phyloP scores from a whole-genome alignment of 2,888 invertebrate species.

The Leptinotarsa juncta region DNA sequence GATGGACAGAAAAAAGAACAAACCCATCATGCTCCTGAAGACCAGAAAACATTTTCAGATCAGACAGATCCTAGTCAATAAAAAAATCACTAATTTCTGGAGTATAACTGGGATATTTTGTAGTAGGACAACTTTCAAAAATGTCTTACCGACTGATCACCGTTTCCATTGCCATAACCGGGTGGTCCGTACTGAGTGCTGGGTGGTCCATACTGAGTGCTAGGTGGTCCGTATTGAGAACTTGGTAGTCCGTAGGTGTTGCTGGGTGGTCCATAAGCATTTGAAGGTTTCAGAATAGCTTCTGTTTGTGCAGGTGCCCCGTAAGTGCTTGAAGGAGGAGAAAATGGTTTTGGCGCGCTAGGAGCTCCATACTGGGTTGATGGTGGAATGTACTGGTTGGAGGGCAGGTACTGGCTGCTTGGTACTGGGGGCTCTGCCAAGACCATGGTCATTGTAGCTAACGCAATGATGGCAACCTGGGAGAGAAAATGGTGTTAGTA shows the following conservation, averaged over 20 bases:
- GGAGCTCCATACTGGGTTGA: slow-evolving; percentile 56
- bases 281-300: slow-evolving; percentile 46
- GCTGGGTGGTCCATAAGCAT: slow-evolving; percentile 49
- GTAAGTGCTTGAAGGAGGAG: slow-evolving; percentile 55
- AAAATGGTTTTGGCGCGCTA: slow-evolving; percentile 49
- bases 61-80: too few relatives aligned
- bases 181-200: slow-evolving; percentile 46
- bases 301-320: slow-evolving; percentile 51
- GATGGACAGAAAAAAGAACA: too few relatives aligned
- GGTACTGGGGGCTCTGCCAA: slow-evolving; percentile 64
- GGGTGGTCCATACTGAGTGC: slow-evolving; percentile 44
- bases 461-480: slow-evolving; percentile 53
- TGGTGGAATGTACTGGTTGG: slow-evolving; percentile 54
- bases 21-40: too few relatives aligned
- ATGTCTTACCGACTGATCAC: slow-evolving; percentile 61
- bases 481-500: background rate
- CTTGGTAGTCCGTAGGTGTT: slow-evolving; percentile 50
- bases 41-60: too few relatives aligned
- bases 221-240: slow-evolving; percentile 46
- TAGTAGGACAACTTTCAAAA: background rate
- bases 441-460: slow-evolving; percentile 54
- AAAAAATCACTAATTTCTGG: too few relatives aligned
- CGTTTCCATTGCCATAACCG: slow-evolving; percentile 50
- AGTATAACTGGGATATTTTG: too few relatives aligned
- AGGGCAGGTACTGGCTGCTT: slow-evolving; percentile 60